Base-by-base conservation (phyloP, 2,888 invertebrate genomes). In the Nomada lathburiana region DNA sequence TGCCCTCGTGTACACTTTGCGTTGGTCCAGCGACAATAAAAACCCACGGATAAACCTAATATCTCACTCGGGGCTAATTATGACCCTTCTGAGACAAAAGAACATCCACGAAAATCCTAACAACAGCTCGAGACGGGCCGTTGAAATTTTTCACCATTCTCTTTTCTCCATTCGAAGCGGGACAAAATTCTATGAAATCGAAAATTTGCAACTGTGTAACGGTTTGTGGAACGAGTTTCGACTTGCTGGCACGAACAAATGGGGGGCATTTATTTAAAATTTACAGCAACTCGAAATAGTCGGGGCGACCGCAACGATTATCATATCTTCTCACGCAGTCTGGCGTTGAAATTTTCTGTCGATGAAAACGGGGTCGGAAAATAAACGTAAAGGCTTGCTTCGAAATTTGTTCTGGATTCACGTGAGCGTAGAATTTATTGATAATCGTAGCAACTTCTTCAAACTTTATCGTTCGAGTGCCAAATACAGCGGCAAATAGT, bases 41-140 rank as follows among this genome's bases (percentile, higher is more conserved):
- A 52, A 59, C 57, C 11, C 18, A 23, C 3, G 26, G 13, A 53
- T 26, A 29, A 44, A 63, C 18, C 20, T 11, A 5, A n/a, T 62
- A n/a, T 26, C 50, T 20, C 47, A n/a, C 23, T 63, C 29, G 52
- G 53, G 65, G 23, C 23, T 26, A 26, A 57, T 71, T 57, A 16
- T 18, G 20, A 47, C 36, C 9, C 42, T 26, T 23, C 44, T 7
- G 13, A 53, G 29, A 4, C 20, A 4, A 16, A 7, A n/a, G 2
- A 7, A 47, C 16, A 47, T 18, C n/a, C 18, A 47, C 16, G 9
- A 13, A 16, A 63, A 50, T 63, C 47, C 26, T 7, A 23, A 2
- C 4, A 23, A 5, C 16, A 13, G 5, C 11, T 44, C 7, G 2
- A 5, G 4, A 20, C n/a, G 13, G 42, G 18, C 7, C 16, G 7